Conservation (phyloP, 1,140 invertebrate genomes). For the Camponotus pennsylvanicus region DNA sequence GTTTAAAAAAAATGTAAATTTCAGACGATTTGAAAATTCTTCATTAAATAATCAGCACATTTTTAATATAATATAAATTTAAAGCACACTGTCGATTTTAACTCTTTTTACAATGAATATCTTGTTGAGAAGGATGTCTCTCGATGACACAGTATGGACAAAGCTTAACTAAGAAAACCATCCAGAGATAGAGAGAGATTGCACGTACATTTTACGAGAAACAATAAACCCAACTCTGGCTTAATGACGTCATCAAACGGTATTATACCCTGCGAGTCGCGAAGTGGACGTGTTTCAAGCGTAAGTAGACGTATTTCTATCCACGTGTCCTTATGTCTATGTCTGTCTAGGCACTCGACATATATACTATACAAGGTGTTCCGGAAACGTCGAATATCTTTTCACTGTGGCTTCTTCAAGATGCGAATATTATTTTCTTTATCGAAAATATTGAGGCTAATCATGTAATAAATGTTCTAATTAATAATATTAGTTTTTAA, state of each 20-base stretch:
- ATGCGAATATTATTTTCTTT: not conserved
- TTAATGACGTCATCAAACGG: constrained; percentile 80
- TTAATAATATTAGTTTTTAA: not conserved
- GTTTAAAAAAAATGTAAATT: not conserved
- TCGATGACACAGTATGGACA: not conserved
- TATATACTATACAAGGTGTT: not conserved
- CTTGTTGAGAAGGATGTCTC: not conserved
- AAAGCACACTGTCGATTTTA: not conserved
- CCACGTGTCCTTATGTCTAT: constrained; percentile 29
- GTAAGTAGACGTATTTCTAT: constrained; percentile 62
- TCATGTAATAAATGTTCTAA: not conserved
- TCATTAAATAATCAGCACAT: not conserved
- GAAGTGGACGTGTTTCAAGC: constrained; percentile 62
- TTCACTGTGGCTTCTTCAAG: not conserved
- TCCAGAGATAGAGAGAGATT: constrained; percentile 34
- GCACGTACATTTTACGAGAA: constrained; percentile 77
- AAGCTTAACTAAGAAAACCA: constrained; percentile 8
- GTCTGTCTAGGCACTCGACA: constrained; percentile 17
- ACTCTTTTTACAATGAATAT: not conserved
- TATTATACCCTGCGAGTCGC: constrained; percentile 69
- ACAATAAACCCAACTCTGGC: constrained; percentile 76
- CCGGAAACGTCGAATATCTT: not conserved
- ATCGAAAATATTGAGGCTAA: not conserved
- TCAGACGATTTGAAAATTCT: not conserved
- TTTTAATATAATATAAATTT: too few species aligned